These are phyloP conservation scores for Ochotona curzoniae DNA, from an alignment of 2,113 vertebrate genomes.

Conservation along the genomic window DNA sequence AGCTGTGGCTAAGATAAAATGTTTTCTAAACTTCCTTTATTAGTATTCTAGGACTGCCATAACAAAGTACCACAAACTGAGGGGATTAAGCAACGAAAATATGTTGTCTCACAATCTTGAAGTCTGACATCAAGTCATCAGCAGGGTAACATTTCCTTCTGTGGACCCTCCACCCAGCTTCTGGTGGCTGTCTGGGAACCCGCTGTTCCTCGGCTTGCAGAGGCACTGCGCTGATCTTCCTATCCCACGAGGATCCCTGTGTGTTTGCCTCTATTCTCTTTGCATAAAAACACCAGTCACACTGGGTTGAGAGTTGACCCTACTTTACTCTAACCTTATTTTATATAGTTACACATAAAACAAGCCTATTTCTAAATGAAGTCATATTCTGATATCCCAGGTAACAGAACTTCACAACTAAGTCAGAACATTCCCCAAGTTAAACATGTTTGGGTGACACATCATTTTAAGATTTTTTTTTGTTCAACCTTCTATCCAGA, in stretches of 20 bases:
- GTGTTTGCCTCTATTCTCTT: neutral
- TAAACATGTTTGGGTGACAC: neutral
- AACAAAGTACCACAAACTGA: neutral
- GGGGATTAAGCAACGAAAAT: neutral
- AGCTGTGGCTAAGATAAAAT: slow-evolving; percentile 7
- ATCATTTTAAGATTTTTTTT: neutral
- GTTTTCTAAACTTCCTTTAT: slow-evolving; percentile 22
- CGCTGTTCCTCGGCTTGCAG: neutral
- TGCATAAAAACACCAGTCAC: neutral
- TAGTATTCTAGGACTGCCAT: neutral
- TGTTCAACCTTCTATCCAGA: neutral
- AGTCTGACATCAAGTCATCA: neutral
- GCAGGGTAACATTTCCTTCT: neutral
- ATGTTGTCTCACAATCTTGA: neutral
- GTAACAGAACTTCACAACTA: neutral
- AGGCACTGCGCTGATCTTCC: neutral
- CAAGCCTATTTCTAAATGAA: neutral
- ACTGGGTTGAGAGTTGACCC: neutral
- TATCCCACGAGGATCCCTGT: neutral
- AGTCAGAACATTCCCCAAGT: neutral
- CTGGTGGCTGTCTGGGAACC: neutral
- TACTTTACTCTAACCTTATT: neutral
- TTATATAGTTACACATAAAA: slow-evolving; percentile 10
- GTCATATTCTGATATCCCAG: neutral
- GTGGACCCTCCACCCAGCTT: neutral